These are phyloP conservation scores for Sinocyclocheilus anophthalmus DNA, from an alignment of 2,113 vertebrate species.

Conservation along the genomic window DNA sequence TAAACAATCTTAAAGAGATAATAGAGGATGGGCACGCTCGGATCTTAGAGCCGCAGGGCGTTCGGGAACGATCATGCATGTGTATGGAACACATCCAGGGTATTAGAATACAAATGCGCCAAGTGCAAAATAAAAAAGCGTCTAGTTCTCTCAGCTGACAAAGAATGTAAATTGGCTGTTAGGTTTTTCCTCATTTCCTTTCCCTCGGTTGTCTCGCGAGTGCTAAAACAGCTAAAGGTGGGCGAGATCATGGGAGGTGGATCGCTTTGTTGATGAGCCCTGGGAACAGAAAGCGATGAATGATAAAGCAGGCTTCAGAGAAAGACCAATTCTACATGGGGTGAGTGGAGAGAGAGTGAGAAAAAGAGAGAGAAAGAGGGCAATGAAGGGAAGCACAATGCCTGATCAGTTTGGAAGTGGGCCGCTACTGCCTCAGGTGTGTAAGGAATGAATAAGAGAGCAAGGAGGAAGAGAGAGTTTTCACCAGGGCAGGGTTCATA, in stretches of 20 bases:
- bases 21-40: not conserved
- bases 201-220: slow-evolving; percentile 20
- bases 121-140: not conserved
- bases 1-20: not conserved
- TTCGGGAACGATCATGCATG: not conserved
- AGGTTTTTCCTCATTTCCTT: not conserved
- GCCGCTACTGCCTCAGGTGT: slow-evolving; percentile 5
- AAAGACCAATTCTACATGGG: slow-evolving; percentile 13
- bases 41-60: not conserved
- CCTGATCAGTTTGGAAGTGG: slow-evolving; percentile 1
- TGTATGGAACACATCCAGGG: slow-evolving; percentile 29
- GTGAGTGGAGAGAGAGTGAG: not conserved
- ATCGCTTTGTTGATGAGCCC: slow-evolving; percentile 28
- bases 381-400: not conserved
- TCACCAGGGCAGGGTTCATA: slow-evolving; percentile 19
- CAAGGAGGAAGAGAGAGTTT: not conserved
- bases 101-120: slow-evolving; percentile 29
- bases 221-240: slow-evolving; percentile 31
- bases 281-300: slow-evolving; percentile 12
- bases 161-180: slow-evolving; percentile 18
- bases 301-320: slow-evolving; percentile 3
- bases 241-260: slow-evolving; percentile 32
- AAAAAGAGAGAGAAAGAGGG: not conserved
- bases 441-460: not conserved
- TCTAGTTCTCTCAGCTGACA: slow-evolving; percentile 8